Conservation (phyloP, 2,888 invertebrate species). For the Andrena hattorfiana region DNA sequence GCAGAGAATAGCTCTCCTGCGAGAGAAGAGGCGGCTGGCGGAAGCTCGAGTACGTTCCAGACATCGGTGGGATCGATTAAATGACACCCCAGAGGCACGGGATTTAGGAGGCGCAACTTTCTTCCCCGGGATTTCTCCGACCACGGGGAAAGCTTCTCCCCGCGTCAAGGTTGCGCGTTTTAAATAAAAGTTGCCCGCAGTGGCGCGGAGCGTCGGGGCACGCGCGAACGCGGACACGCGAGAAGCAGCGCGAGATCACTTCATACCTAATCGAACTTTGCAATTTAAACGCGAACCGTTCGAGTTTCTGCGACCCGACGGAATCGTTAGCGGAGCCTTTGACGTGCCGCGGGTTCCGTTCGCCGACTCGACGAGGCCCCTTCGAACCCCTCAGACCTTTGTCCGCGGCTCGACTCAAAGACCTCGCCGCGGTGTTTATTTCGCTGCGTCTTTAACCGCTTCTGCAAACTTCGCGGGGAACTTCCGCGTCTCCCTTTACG, state of each 20-base stretch:
- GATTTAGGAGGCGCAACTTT: constrained; percentile 63
- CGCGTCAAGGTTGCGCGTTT: constrained; percentile 46
- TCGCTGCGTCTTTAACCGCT: constrained; percentile 16
- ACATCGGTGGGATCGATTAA: constrained; percentile 65
- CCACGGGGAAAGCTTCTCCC: constrained; percentile 27
- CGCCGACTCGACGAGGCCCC: not conserved
- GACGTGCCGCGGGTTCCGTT: not conserved
- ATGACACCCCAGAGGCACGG: constrained; percentile 60
- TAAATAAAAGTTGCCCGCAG: constrained; percentile 36
- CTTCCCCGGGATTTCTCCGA: constrained; percentile 28
- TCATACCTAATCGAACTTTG: constrained; percentile 50
- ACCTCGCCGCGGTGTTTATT: constrained; percentile 21
- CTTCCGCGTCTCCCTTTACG: not conserved
- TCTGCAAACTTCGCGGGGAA: not conserved
- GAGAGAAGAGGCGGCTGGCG: constrained; percentile 5
- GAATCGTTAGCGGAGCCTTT: not conserved
- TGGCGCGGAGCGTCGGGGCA: not conserved
- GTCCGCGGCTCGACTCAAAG: constrained; percentile 7
- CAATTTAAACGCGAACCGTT: constrained; percentile 26
- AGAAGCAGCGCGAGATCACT: not conserved
- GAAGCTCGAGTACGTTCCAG: constrained; percentile 27
- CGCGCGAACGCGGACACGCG: too few species aligned
- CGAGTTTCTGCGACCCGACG: not conserved
- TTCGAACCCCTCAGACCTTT: not conserved
- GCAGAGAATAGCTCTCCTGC: constrained; percentile 9